Conservation (phyloP, 2,113 vertebrate genomes). For the Papio anubis region DNA sequence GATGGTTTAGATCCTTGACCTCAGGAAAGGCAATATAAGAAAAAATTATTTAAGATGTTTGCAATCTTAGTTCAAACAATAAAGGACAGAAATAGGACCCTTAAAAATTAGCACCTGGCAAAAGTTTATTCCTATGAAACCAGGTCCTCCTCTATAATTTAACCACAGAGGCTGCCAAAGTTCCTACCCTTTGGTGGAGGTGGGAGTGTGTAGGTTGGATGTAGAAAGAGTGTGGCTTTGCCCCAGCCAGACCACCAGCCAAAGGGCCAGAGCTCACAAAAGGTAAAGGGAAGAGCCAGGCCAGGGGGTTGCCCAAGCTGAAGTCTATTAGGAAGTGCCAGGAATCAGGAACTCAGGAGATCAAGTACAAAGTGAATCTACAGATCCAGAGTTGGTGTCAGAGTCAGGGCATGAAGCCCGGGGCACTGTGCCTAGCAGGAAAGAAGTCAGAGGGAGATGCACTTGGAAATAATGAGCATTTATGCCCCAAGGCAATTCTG, state of each 20-base stretch:
- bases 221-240: neutral
- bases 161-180: neutral
- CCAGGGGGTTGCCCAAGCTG: neutral
- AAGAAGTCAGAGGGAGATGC: neutral
- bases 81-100: neutral
- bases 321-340: neutral
- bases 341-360: neutral
- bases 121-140: neutral
- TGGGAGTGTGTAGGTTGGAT: neutral
- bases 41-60: conserved; percentile 18
- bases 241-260: neutral
- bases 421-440: neutral
- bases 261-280: neutral
- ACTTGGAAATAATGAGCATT: neutral
- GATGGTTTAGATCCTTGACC: neutral
- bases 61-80: neutral
- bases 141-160: neutral
- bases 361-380: neutral
- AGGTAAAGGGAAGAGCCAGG: neutral
- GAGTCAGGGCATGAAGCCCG: neutral
- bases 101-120: neutral
- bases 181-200: neutral
- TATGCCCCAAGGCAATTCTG: neutral
- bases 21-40: neutral
- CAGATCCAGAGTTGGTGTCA: neutral